phyloP scores from a whole-genome alignment of 2,797 vertebrate species.

The Lepilemur septentrionalis region DNA sequence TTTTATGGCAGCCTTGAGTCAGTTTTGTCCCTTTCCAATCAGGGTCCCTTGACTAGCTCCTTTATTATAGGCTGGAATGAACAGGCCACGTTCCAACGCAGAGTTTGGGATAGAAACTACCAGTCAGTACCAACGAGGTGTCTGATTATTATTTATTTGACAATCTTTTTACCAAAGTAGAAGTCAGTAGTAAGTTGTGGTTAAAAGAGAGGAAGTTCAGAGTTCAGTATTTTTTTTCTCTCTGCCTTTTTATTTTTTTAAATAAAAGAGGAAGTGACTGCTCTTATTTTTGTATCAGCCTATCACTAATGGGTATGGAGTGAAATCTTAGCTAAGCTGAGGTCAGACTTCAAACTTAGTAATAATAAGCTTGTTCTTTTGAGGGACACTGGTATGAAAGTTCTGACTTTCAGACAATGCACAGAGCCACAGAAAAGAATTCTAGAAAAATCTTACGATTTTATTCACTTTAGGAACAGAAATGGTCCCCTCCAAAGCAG shows the following conservation, averaged over 20 bases:
- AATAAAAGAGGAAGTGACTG: slow-evolving; percentile 72
- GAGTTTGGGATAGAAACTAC: not conserved
- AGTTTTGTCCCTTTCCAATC: not conserved
- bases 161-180: slow-evolving; percentile 49
- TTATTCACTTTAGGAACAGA: not conserved
- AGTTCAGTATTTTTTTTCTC: slow-evolving; percentile 40
- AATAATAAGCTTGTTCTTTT: not conserved
- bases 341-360: not conserved
- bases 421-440: not conserved
- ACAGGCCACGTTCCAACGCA: not conserved
- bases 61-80: not conserved
- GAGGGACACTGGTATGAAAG: not conserved
- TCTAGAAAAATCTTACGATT: not conserved
- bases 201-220: slow-evolving; percentile 76
- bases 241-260: not conserved
- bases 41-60: not conserved
- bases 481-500: not conserved
- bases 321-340: slow-evolving; percentile 1
- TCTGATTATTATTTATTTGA: slow-evolving; percentile 15
- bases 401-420: not conserved
- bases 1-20: not conserved
- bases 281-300: slow-evolving; percentile 48
- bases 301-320: not conserved
- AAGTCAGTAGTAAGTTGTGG: slow-evolving; percentile 76
- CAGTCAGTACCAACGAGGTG: not conserved